Evolutionary conservation across 2,113 vertebrate genomes (phyloP).

Genomic region (Spilogale gracilis): DNA sequence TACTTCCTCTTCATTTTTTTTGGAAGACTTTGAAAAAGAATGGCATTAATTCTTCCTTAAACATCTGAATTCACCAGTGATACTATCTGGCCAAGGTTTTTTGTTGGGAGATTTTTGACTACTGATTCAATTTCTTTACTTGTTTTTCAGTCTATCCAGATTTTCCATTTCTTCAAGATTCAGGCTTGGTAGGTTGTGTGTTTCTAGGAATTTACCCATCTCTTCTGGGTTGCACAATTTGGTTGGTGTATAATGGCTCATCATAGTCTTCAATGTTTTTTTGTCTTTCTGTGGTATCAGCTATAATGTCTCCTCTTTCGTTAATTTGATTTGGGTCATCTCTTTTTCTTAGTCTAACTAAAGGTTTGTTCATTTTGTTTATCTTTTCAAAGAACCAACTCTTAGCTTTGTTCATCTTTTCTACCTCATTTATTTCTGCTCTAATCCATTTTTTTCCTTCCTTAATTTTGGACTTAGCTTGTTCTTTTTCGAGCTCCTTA

Average conservation of each 20-base stretch:
- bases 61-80: not conserved
- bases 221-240: not conserved
- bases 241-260: not conserved
- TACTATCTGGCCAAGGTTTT: not conserved
- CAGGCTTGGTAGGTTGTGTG: not conserved
- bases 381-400: not conserved
- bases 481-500: not conserved
- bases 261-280: not conserved
- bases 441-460: not conserved
- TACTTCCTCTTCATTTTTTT: not conserved
- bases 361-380: not conserved
- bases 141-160: not conserved
- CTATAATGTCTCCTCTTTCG: not conserved
- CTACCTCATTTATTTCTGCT: not conserved
- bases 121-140: not conserved
- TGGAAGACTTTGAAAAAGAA: not conserved
- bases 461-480: not conserved
- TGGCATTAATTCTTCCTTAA: not conserved
- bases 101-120: not conserved
- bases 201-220: not conserved
- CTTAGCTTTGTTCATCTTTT: not conserved
- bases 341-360: conserved; percentile 1
- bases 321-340: not conserved
- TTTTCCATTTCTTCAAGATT: conserved; percentile 18
- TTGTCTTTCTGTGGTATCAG: not conserved